Percentiles rank a stretch among this genome's conserved stretches.
Conservation (phyloP, 2,113 vertebrate genomes). For the Platichthys flesus region DNA sequence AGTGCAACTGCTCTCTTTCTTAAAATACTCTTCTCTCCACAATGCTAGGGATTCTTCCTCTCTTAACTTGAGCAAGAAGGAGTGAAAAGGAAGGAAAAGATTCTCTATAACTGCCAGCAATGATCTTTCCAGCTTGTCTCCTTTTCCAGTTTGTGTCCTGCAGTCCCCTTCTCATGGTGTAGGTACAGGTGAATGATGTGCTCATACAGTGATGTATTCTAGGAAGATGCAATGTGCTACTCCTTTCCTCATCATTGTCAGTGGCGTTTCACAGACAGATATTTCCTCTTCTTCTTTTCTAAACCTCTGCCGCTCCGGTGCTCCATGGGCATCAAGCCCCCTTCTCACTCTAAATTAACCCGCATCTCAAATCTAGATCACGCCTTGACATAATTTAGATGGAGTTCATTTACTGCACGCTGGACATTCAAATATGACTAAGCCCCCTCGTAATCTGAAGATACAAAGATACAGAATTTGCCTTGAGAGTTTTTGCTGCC, state of each 20-base stretch:
- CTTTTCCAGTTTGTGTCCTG: background rate
- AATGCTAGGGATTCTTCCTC: conserved; percentile 7
- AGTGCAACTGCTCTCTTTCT: background rate
- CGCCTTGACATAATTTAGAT: background rate
- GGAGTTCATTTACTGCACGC: background rate
- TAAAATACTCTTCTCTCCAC: conserved; percentile 30
- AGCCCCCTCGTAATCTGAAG: background rate
- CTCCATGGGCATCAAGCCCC: background rate
- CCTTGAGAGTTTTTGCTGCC: background rate
- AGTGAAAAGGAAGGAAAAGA: background rate
- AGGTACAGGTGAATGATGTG: background rate
- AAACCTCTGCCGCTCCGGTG: no score
- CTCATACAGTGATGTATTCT: background rate
- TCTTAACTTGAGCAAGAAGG: background rate
- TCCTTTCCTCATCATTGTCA: background rate
- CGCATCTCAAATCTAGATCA: conserved; percentile 7
- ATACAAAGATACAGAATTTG: background rate
- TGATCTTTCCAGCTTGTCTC: background rate
- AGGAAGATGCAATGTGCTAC: background rate
- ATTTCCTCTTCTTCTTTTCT: background rate
- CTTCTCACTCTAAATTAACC: background rate
- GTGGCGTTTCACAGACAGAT: no score
- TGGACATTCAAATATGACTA: background rate
- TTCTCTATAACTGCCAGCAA: no score
- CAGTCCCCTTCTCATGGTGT: no score